Evolutionary conservation across 2,113 vertebrate genomes (phyloP).

Genomic region (Cochlearius cochlearius): DNA sequence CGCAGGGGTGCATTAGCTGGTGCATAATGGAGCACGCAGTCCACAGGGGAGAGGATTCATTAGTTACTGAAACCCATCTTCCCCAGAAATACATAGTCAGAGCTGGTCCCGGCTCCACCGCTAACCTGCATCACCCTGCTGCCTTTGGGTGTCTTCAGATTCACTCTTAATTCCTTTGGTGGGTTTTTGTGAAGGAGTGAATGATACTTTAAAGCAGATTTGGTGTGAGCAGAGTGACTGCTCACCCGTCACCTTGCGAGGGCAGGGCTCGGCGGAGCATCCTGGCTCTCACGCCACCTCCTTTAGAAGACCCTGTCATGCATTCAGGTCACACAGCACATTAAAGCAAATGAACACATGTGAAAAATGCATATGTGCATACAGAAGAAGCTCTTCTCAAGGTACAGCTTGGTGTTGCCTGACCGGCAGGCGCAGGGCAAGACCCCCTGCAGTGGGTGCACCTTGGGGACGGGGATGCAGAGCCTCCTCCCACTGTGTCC

Average conservation of each 20-base stretch:
- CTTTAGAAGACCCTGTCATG: neutral
- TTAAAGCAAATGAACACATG: neutral
- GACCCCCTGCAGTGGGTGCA: neutral
- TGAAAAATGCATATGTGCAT: neutral
- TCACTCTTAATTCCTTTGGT: neutral
- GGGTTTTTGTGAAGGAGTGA: neutral
- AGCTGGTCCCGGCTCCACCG: fast-evolving
- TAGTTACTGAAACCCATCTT: neutral
- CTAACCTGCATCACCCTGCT: neutral
- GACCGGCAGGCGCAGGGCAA: fast-evolving
- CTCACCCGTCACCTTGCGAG: neutral
- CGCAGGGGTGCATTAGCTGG: neutral
- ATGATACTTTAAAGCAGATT: neutral
- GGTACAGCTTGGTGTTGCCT: neutral
- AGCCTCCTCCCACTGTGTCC: fast-evolving
- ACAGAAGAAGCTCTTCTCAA: neutral
- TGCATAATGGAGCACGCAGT: neutral
- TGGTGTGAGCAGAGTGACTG: neutral
- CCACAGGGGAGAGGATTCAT: neutral
- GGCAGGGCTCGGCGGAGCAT: neutral
- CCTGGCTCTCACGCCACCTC: neutral
- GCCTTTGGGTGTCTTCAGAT: neutral
- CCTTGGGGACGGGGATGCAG: neutral
- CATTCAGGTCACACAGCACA: neutral
- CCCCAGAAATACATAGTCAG: neutral